Conservation (phyloP, 2,888 invertebrate species). For the Plusia festucae region DNA sequence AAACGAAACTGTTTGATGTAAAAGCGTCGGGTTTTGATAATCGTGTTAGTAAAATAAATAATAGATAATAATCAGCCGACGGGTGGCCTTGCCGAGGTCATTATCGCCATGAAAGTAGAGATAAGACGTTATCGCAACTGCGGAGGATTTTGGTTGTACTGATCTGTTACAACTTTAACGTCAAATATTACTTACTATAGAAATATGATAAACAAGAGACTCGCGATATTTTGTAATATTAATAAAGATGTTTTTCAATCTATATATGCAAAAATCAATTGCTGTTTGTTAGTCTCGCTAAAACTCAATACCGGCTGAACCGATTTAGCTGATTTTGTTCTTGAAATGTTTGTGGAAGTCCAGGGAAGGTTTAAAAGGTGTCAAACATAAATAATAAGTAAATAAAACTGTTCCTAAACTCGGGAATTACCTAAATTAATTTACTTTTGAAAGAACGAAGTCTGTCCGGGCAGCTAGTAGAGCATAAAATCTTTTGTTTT, state of each 20-base stretch:
- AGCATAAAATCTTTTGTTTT: background rate
- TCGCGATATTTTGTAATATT: background rate
- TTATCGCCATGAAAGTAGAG: slow-evolving; percentile 53
- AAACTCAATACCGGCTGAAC: too few species aligned
- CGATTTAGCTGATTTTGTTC: too few species aligned
- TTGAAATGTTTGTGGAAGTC: too few species aligned
- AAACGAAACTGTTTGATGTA: slow-evolving; percentile 32
- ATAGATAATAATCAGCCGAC: slow-evolving; percentile 55
- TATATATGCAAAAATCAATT: too few species aligned
- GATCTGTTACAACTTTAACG: slow-evolving; percentile 24
- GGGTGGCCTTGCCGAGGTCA: slow-evolving; percentile 64
- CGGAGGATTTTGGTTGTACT: slow-evolving; percentile 27
- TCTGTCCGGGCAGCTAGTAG: too few species aligned
- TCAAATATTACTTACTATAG: background rate
- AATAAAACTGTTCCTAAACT: too few species aligned
- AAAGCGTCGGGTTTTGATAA: slow-evolving; percentile 38
- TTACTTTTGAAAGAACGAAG: too few species aligned
- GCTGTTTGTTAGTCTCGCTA: too few species aligned
- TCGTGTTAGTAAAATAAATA: slow-evolving; percentile 53
- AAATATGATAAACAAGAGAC: background rate
- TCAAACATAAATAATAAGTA: too few species aligned
- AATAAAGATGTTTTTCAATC: too few species aligned
- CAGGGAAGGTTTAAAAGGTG: too few species aligned
- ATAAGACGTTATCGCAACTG: slow-evolving; percentile 47
- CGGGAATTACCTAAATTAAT: too few species aligned